Conservation (phyloP, 2,113 vertebrate species). For the Pseudolaguvia tuberculata region DNA sequence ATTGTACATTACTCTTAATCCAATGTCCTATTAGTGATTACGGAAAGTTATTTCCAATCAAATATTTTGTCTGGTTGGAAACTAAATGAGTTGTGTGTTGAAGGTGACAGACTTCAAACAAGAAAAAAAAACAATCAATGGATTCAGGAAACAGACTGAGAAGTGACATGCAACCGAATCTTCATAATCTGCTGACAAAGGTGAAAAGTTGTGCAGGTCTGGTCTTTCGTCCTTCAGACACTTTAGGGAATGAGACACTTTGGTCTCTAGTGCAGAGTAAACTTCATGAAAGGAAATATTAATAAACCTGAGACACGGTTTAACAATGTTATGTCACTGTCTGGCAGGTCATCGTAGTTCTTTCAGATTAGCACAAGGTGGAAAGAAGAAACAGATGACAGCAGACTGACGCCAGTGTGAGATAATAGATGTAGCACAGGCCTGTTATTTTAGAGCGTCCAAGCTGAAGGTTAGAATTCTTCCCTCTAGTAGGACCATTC, state of each 20-base stretch:
- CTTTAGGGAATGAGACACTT: slow-evolving; percentile 40
- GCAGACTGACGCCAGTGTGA: slow-evolving; percentile 41
- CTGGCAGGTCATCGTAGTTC: slow-evolving; percentile 45
- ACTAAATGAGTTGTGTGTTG: slow-evolving; percentile 19
- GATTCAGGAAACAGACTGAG: slow-evolving; percentile 70
- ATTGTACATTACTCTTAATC: too few relatives aligned
- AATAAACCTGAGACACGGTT: slow-evolving; percentile 48
- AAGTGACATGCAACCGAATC: slow-evolving; percentile 71
- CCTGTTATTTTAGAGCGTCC: slow-evolving; percentile 39
- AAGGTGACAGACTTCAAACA: slow-evolving; percentile 60
- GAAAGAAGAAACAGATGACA: slow-evolving; percentile 31
- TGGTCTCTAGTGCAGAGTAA: slow-evolving; percentile 26
- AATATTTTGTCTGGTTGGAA: not conserved
- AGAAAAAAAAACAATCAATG: slow-evolving; percentile 65
- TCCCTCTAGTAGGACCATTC: slow-evolving; percentile 42
- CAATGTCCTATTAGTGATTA: too few relatives aligned
- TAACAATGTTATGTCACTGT: slow-evolving; percentile 47
- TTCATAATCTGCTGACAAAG: slow-evolving; percentile 66
- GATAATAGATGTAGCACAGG: slow-evolving; percentile 44
- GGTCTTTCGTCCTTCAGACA: slow-evolving; percentile 60
- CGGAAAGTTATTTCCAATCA: too few relatives aligned
- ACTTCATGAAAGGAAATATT: slow-evolving; percentile 36
- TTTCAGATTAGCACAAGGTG: slow-evolving; percentile 31
- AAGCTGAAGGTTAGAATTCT: slow-evolving; percentile 42
- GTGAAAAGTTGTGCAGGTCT: slow-evolving; percentile 67